A percentile compares a stretch with the other conserved stretches of the same genome.
phyloP scores from a whole-genome alignment of 2,113 vertebrate species.

The Dipodomys ordii region DNA sequence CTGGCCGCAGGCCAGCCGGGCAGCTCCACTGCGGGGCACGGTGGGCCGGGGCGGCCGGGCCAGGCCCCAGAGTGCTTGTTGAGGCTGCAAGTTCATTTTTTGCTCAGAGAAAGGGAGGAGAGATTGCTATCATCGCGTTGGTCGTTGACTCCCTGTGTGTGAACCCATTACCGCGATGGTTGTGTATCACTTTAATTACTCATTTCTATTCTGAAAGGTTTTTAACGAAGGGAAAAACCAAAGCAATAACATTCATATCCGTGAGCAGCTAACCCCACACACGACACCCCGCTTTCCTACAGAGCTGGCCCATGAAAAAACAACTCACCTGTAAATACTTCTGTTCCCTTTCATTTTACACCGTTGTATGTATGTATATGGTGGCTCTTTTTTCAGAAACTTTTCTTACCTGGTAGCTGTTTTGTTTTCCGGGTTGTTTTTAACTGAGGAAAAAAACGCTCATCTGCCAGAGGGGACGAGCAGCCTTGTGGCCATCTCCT shows the following conservation, averaged over 20 bases:
- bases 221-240: conserved; percentile 87
- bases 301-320: conserved; percentile 92
- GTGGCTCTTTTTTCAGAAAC: conserved; percentile 92
- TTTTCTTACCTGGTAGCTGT: conserved; percentile 92
- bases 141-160: conserved; percentile 86
- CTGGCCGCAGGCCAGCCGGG: not conserved
- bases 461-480: not conserved
- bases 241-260: conserved; percentile 96
- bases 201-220: conserved; percentile 89
- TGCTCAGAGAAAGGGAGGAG: conserved; percentile 85
- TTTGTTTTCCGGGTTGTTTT: conserved; percentile 92
- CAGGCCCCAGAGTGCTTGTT: not conserved
- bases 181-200: conserved; percentile 85
- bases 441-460: conserved; percentile 81
- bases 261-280: conserved; percentile 86
- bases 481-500: conserved; percentile 68
- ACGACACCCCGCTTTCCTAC: conserved; percentile 84
- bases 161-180: conserved; percentile 75
- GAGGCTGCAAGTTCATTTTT: conserved; percentile 80
- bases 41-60: not conserved
- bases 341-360: conserved; percentile 87
- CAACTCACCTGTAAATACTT: conserved; percentile 93
- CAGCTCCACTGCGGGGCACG: not conserved
- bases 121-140: conserved; percentile 82
- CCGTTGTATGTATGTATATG: conserved; percentile 95